phyloP scores from a whole-genome alignment of 2,797 vertebrate species.

The Epinephelus malabaricus region DNA sequence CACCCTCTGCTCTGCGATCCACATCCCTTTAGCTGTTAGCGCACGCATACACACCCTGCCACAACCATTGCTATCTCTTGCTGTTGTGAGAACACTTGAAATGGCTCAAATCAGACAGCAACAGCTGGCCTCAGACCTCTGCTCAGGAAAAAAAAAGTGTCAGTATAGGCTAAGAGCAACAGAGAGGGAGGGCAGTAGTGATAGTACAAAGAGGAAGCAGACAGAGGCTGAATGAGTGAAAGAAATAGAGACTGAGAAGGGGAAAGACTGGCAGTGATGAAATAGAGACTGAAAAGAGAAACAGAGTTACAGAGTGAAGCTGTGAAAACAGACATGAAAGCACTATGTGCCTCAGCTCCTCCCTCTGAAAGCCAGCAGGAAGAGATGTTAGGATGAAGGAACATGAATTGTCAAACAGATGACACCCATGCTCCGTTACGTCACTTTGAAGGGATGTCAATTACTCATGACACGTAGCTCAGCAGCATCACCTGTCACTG shows the following conservation, averaged over 20 bases:
- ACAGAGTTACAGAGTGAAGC: constrained; percentile 1
- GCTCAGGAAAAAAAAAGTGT: constrained; percentile 25
- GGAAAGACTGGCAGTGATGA: constrained; percentile 42
- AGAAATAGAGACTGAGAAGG: constrained; percentile 18
- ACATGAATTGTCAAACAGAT: constrained; percentile 28
- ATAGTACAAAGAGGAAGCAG: constrained; percentile 41
- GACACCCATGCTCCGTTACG: constrained; percentile 11
- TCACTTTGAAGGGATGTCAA: constrained; percentile 53
- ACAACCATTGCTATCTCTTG: constrained; percentile 31
- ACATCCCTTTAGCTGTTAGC: constrained; percentile 30
- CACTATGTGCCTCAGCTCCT: constrained; percentile 1
- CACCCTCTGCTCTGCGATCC: constrained; percentile 24
- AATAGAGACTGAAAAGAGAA: constrained; percentile 37
- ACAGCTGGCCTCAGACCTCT: constrained; percentile 67
- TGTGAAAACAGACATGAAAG: constrained; percentile 31
- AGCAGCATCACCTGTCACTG: constrained; percentile 32
- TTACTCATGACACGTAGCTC: constrained; percentile 30
- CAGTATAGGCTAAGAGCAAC: constrained; percentile 31
- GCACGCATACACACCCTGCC: constrained; percentile 22
- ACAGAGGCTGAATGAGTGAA: constrained; percentile 37
- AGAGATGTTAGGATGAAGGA: constrained; percentile 22
- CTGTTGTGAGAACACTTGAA: constrained; percentile 63
- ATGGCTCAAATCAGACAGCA: constrained; percentile 63
- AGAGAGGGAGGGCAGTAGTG: constrained; percentile 10
- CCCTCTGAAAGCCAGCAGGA: constrained; percentile 25